These are phyloP conservation scores for Pseudomyrmex gracilis DNA, from an alignment of 1,140 invertebrate genomes.

Conservation along the genomic window DNA sequence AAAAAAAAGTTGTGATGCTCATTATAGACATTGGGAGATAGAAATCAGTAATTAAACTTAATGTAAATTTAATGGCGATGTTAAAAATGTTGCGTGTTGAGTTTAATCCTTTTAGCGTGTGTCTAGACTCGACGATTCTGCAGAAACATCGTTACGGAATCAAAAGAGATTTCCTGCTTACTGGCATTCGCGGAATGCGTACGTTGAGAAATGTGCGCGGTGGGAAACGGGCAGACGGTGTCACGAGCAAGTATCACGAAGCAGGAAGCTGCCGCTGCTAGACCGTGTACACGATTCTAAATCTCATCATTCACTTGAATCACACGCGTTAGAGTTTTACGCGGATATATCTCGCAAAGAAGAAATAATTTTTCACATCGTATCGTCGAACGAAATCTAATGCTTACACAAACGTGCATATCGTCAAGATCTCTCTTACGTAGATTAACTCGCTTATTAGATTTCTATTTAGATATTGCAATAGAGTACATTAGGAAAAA, in stretches of 20 bases:
- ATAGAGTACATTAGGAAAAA: too few relatives aligned
- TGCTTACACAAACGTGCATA: too few relatives aligned
- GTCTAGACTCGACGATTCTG: neutral
- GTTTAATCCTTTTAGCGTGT: neutral
- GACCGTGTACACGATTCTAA: neutral
- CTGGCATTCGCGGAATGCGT: constrained; percentile 44
- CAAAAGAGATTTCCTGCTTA: constrained; percentile 37
- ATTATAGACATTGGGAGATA: too few relatives aligned
- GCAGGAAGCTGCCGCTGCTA: constrained; percentile 49
- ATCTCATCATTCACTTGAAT: neutral
- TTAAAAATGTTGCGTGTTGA: neutral
- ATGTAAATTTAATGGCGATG: neutral
- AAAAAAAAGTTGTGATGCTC: too few relatives aligned
- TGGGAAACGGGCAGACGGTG: constrained; percentile 57
- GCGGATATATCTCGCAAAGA: too few relatives aligned
- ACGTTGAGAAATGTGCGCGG: constrained; percentile 25
- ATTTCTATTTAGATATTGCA: too few relatives aligned
- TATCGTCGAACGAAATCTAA: too few relatives aligned
- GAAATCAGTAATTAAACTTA: too few relatives aligned
- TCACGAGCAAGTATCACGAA: constrained; percentile 32
- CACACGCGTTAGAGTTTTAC: too few relatives aligned
- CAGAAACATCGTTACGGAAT: neutral
- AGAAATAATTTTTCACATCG: too few relatives aligned
- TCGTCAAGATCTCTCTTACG: too few relatives aligned
- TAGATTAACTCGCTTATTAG: too few relatives aligned